A percentile compares a stretch with the other conserved stretches of the same genome.
These are phyloP conservation scores for Anoplius nigerrimus DNA, from an alignment of 2,888 invertebrate genomes.

Conservation along the genomic window DNA sequence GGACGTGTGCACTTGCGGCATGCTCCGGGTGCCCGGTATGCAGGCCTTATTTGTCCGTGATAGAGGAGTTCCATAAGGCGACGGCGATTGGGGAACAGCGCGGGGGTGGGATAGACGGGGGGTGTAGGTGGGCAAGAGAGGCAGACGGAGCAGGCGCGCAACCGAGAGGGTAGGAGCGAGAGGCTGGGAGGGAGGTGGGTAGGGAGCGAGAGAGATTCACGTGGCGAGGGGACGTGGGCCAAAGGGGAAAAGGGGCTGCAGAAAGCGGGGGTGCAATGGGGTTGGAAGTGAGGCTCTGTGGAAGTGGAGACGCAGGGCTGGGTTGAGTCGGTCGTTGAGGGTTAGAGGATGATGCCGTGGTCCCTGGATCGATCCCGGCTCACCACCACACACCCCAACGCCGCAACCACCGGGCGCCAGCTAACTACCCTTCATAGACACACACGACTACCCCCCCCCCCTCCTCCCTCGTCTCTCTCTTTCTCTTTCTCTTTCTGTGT, in stretches of 20 bases:
- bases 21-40: conserved; percentile 25
- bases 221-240: conserved; percentile 14
- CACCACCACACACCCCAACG: conserved; percentile 41
- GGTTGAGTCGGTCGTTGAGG: conserved; percentile 57
- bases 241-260: conserved; percentile 1
- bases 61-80: conserved; percentile 45
- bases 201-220: conserved; percentile 6
- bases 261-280: conserved; percentile 2
- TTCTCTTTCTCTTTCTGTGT: too few species aligned
- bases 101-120: conserved; percentile 2
- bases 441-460: conserved; percentile 4
- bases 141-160: not conserved
- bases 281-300: conserved; percentile 23
- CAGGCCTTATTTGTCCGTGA: conserved; percentile 52
- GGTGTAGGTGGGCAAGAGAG: not conserved
- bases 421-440: conserved; percentile 53
- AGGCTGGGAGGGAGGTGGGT: not conserved
- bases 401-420: conserved; percentile 54
- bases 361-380: conserved; percentile 65
- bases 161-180: not conserved
- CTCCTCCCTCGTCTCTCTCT: not conserved
- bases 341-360: conserved; percentile 64
- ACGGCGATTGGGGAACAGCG: conserved; percentile 17
- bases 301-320: conserved; percentile 29
- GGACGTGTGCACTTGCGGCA: not conserved